Base-by-base conservation (phyloP, 1,140 invertebrate species). In the Drosophila parvula region DNA sequence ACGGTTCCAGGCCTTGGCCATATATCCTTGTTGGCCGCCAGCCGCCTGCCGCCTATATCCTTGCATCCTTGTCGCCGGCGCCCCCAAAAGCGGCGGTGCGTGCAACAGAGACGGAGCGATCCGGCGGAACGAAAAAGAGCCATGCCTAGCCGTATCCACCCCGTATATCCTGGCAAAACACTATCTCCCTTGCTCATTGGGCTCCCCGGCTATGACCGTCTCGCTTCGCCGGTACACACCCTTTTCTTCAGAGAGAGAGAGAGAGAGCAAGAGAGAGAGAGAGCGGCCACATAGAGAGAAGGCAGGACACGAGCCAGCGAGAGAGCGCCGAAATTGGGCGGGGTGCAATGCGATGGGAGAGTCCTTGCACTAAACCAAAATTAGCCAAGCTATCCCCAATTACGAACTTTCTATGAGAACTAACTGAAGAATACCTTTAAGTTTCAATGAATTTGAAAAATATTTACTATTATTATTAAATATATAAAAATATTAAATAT, bases 201-300 rank as follows among this genome's bases (percentile, higher is more conserved):
- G 1, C 22, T n/a, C 3, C 1, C n/a, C 14, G 8, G 36, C 38
- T 32, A 12, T 43, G 7, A 6, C 38, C 9, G 4, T 64, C 61
- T 32, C 45, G n/a, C 43, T 41, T 28, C 18, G 10, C 77, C 78
- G 56, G 61, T 65, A 84, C 84, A 89, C 84, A 89, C 84, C 84
- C 80, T 89, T 84, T 89, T 44, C 64, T 22, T n/a, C 4, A 18
- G 51, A 3, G 6, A 41, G n/a, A n/a, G 32, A 43, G 57, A 50
- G 38, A 43, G 18, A 14, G 27, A 58, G 63, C 18, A 32, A 16
- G 58, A n/a, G 38, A 28, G 44, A 45, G 57, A 45, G 50, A 57
- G 61, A 32, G 34, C 18, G 47, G 34, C n/a, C 7, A 59, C 28
- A 45, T 4, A 30, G 32, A 53, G 11, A 28, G 28, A 14, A 14